phyloP scores from a whole-genome alignment of 2,888 invertebrate genomes.

The Zaprionus lineosus region DNA sequence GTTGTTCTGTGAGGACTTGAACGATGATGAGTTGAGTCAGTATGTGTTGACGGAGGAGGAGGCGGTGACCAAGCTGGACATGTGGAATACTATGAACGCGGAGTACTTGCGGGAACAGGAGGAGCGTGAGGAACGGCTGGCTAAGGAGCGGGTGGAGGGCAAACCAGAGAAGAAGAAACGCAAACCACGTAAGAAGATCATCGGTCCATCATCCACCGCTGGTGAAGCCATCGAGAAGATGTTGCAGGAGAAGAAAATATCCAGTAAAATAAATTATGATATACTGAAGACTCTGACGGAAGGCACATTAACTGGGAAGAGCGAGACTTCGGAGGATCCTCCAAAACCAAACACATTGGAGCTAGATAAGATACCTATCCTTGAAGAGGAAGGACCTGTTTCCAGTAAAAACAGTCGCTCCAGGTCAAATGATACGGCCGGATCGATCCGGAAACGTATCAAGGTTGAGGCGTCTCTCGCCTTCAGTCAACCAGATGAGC shows the following conservation, averaged over 20 bases:
- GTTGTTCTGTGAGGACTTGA: constrained; percentile 88
- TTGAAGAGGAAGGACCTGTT: constrained; percentile 67
- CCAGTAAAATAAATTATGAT: constrained; percentile 98
- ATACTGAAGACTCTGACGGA: constrained; percentile 90
- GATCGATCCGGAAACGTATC: constrained; percentile 70
- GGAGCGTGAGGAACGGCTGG: constrained; percentile 91
- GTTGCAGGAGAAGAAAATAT: constrained; percentile 97
- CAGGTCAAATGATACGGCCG: constrained; percentile 69
- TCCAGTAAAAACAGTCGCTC: constrained; percentile 56
- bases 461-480: constrained; percentile 77
- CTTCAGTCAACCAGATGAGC: constrained; percentile 60
- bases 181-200: constrained; percentile 86
- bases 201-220: constrained; percentile 87
- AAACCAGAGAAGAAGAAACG: constrained; percentile 92
- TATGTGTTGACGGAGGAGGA: constrained; percentile 93
- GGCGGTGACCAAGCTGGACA: constrained; percentile 89
- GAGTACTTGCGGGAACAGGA: constrained; percentile 93
- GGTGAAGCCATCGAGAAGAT: constrained; percentile 98
- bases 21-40: constrained; percentile 94
- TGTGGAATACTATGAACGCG: constrained; percentile 95
- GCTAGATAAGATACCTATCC: constrained; percentile 53
- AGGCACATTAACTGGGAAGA: constrained; percentile 33
- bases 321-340: neutral
- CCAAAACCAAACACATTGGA: constrained; percentile 44
- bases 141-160: constrained; percentile 92